These are phyloP conservation scores for Lottia gigantea DNA, from an alignment of 2,888 invertebrate species.

Conservation along the genomic window DNA sequence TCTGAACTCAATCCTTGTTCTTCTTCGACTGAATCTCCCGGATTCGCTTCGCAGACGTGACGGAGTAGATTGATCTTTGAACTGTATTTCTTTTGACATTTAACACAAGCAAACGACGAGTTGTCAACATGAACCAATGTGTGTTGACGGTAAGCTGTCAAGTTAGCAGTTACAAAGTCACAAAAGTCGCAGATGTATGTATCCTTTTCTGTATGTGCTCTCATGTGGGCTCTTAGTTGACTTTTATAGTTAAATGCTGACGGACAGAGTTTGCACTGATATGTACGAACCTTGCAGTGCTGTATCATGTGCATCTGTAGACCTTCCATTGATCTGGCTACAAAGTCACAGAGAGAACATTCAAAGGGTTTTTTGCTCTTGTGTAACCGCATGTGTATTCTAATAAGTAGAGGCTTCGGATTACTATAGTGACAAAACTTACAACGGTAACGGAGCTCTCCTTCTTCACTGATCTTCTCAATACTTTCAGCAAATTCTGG, in stretches of 20 bases:
- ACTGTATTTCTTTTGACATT: slow-evolving; percentile 1
- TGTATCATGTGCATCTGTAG: slow-evolving; percentile 65
- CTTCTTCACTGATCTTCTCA: slow-evolving; percentile 48
- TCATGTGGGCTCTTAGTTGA: slow-evolving; percentile 65
- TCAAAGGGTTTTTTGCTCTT: slow-evolving; percentile 63
- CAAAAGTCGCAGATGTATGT: slow-evolving; percentile 56
- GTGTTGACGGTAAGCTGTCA: slow-evolving; percentile 42
- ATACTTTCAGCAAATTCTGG: slow-evolving; percentile 52
- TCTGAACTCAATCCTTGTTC: background rate
- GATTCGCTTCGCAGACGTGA: background rate
- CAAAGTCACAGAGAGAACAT: slow-evolving; percentile 63
- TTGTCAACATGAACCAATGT: slow-evolving; percentile 30
- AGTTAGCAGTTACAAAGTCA: slow-evolving; percentile 57
- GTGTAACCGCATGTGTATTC: slow-evolving; percentile 63
- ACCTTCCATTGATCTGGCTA: slow-evolving; percentile 56
- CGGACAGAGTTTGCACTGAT: slow-evolving; percentile 62
- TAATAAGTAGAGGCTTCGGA: slow-evolving; percentile 46
- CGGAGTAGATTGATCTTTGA: background rate
- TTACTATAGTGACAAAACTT: slow-evolving; percentile 64
- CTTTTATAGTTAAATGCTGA: slow-evolving; percentile 64
- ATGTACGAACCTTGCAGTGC: slow-evolving; percentile 64
- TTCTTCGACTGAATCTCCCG: background rate
- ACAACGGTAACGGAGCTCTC: slow-evolving; percentile 54
- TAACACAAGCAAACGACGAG: slow-evolving; percentile 7
- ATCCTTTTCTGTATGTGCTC: slow-evolving; percentile 59